Evolutionary conservation across 2,113 vertebrate species (phyloP).

Genomic region (Rana temporaria): DNA sequence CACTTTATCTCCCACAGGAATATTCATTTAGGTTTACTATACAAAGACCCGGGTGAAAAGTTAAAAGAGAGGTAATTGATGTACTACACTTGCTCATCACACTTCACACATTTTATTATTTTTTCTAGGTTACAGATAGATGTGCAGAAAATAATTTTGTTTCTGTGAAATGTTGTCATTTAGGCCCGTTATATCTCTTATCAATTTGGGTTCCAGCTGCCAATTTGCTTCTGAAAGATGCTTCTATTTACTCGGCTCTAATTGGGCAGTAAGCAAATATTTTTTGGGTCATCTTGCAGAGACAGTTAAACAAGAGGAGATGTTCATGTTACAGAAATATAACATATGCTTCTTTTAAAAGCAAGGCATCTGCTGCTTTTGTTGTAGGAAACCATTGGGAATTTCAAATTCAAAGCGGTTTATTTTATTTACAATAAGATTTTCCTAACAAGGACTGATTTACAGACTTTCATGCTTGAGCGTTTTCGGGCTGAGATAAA

Average conservation of each 20-base stretch:
- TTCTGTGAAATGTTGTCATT: not conserved
- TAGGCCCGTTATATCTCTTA: not conserved
- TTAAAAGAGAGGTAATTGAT: too few species aligned
- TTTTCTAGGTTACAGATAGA: too few species aligned
- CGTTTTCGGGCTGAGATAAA: not conserved
- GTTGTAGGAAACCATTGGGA: not conserved
- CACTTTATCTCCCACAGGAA: too few species aligned
- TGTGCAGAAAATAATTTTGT: not conserved
- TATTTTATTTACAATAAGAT: conserved; percentile 11
- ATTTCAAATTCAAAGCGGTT: conserved; percentile 53
- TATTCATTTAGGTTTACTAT: too few species aligned
- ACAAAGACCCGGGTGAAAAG: too few species aligned
- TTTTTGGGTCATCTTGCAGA: conserved; percentile 37
- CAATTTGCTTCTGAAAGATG: conserved; percentile 27
- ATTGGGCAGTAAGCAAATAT: conserved; percentile 31
- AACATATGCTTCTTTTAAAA: conserved; percentile 14
- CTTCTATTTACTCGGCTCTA: conserved; percentile 7
- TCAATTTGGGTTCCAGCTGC: conserved; percentile 29
- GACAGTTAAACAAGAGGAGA: conserved; percentile 2
- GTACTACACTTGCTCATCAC: too few species aligned
- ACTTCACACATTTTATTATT: too few species aligned
- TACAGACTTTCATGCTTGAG: not conserved
- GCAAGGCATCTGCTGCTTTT: not conserved
- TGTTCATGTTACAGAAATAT: conserved; percentile 5
- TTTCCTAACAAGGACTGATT: conserved; percentile 3